Percentiles rank a stretch among this genome's conserved stretches.
Conservation (phyloP, 2,113 vertebrate genomes). For the Psophia crepitans region DNA sequence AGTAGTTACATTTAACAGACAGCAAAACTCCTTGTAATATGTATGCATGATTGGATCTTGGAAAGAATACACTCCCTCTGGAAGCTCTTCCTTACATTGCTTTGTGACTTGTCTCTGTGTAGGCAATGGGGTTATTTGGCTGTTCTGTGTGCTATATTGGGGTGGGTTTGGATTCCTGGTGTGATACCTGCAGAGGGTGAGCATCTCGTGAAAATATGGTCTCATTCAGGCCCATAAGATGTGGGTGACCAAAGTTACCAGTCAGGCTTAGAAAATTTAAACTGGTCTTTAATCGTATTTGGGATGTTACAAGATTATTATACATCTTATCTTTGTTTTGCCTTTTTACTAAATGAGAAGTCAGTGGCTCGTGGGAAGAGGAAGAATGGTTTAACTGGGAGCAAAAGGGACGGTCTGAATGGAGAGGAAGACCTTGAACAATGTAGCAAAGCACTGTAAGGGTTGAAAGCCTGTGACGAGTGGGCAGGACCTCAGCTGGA, state of each 20-base stretch:
- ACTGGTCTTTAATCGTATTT: fast-evolving
- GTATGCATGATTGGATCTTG: not conserved
- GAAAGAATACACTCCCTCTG: not conserved
- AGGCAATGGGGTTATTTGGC: not conserved
- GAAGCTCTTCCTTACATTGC: not conserved
- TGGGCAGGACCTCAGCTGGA: constrained; percentile 13
- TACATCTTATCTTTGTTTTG: not conserved
- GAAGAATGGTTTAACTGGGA: constrained; percentile 2
- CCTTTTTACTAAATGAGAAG: not conserved
- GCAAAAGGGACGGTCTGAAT: not conserved
- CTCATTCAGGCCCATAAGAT: not conserved
- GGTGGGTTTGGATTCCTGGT: not conserved
- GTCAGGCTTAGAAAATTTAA: not conserved
- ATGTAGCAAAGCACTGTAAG: constrained; percentile 24
- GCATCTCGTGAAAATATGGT: not conserved
- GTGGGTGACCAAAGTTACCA: not conserved
- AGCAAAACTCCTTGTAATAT: not conserved
- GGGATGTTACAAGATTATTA: not conserved
- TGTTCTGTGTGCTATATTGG: not conserved
- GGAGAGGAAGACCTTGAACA: constrained; percentile 27
- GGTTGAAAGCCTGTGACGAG: not conserved
- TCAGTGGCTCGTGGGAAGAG: not conserved
- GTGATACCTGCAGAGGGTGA: not conserved
- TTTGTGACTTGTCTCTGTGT: not conserved
- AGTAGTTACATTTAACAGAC: not conserved